Percentiles rank a stretch among this genome's conserved stretches.
Conservation (phyloP, 53 echinoderm and acorn worm species). For the Antedon mediterranea region DNA sequence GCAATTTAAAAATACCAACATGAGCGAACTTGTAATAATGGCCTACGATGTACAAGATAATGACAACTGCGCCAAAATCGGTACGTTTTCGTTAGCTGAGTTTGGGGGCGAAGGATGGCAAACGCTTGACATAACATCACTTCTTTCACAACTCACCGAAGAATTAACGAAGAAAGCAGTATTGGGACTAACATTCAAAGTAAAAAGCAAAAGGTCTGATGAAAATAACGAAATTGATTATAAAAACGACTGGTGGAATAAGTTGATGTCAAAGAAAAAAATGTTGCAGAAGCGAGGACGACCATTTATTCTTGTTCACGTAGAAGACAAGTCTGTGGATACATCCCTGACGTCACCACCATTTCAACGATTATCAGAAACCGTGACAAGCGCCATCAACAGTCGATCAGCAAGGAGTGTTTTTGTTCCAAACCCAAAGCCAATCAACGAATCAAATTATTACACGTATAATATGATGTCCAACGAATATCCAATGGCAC, state of each 20-base stretch:
- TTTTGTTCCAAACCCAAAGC: neutral
- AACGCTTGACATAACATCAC: neutral
- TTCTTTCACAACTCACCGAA: neutral
- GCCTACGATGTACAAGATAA: neutral
- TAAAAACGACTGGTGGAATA: neutral
- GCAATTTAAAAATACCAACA: neutral
- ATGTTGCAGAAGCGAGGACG: slow-evolving; percentile 33
- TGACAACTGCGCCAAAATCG: neutral
- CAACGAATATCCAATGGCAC: slow-evolving; percentile 26
- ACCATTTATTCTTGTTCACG: slow-evolving; percentile 48
- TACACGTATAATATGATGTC: slow-evolving; percentile 9
- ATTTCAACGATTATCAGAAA: neutral
- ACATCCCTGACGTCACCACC: neutral
- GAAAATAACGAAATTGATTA: neutral
- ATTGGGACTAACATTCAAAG: neutral
- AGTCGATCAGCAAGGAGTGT: neutral
- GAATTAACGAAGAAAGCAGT: neutral
- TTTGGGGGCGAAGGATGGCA: neutral
- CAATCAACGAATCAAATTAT: neutral
- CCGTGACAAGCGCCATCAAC: neutral
- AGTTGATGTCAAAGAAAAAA: slow-evolving; percentile 8
- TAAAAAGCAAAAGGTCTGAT: neutral
- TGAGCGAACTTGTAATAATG: neutral
- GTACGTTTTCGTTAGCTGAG: neutral
- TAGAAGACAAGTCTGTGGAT: slow-evolving; percentile 14